These are phyloP conservation scores for Zeugodacus cucurbitae DNA, from an alignment of 1,140 invertebrate genomes.

Conservation along the genomic window DNA sequence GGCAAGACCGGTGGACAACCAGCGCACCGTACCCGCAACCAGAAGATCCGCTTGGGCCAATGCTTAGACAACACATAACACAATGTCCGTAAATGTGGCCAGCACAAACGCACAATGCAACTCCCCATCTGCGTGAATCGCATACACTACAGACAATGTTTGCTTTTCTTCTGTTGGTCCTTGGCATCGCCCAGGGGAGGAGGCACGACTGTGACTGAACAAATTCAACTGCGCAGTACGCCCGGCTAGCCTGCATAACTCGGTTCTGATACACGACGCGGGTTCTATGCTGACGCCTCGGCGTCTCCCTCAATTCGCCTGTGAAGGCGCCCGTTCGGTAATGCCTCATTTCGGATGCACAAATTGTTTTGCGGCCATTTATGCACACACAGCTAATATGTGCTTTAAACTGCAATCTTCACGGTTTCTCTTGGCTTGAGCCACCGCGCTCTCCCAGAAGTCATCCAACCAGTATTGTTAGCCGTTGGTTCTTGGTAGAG, in stretches of 20 bases:
- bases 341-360: constrained; percentile 24
- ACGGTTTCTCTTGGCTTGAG: not conserved
- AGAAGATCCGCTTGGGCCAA: not conserved
- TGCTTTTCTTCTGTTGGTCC: not conserved
- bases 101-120: not conserved
- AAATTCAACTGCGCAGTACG: not conserved
- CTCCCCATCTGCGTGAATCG: not conserved
- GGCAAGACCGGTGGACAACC: not conserved
- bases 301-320: not conserved
- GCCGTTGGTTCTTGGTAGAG: not conserved
- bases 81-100: not conserved
- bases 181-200: not conserved
- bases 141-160: not conserved
- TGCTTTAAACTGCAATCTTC: not conserved
- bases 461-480: not conserved
- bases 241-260: not conserved
- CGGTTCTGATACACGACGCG: not conserved
- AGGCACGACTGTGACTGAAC: not conserved
- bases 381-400: not conserved
- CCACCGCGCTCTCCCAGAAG: not conserved
- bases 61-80: not conserved
- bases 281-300: not conserved
- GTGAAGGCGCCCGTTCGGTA: not conserved
- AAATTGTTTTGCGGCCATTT: constrained; percentile 14
- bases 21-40: not conserved